Conservation (phyloP, 1,140 invertebrate genomes). For the Calephelis nemesis region DNA sequence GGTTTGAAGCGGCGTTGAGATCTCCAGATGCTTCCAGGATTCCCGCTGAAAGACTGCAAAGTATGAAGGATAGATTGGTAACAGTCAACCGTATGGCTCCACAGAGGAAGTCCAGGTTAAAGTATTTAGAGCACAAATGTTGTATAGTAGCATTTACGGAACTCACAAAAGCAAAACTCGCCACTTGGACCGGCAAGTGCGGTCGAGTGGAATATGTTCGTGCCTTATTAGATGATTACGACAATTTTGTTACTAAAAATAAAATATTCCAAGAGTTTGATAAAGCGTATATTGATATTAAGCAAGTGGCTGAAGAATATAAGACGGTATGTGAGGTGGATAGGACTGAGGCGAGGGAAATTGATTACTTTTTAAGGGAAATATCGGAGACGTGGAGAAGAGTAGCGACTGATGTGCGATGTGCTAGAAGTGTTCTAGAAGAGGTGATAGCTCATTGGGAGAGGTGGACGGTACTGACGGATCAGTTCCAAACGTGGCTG, state of each 20-base stretch:
- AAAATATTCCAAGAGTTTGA: conserved; percentile 97
- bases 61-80: conserved; percentile 88
- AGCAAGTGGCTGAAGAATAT: conserved; percentile 94
- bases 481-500: conserved; percentile 90
- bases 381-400: conserved; percentile 93
- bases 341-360: conserved; percentile 86
- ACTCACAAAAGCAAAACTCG: conserved; percentile 92
- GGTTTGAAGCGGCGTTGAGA: conserved; percentile 85
- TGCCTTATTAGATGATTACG: conserved; percentile 91
- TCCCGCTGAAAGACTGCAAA: conserved; percentile 88
- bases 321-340: conserved; percentile 91
- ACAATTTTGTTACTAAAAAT: conserved; percentile 94
- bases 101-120: conserved; percentile 88
- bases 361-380: conserved; percentile 92
- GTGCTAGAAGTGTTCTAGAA: conserved; percentile 92
- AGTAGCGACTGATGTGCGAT: conserved; percentile 93
- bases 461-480: conserved; percentile 86
- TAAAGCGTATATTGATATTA: conserved; percentile 94
- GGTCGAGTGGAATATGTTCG: conserved; percentile 90
- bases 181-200: conserved; percentile 93
- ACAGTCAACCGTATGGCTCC: conserved; percentile 85
- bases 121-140: conserved; percentile 95
- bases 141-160: conserved; percentile 94
- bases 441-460: conserved; percentile 94
- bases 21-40: conserved; percentile 83